Percentiles rank a stretch among this genome's conserved stretches.
phyloP scores from a whole-genome alignment of 2,888 invertebrate genomes.

The Fragum fragum region DNA sequence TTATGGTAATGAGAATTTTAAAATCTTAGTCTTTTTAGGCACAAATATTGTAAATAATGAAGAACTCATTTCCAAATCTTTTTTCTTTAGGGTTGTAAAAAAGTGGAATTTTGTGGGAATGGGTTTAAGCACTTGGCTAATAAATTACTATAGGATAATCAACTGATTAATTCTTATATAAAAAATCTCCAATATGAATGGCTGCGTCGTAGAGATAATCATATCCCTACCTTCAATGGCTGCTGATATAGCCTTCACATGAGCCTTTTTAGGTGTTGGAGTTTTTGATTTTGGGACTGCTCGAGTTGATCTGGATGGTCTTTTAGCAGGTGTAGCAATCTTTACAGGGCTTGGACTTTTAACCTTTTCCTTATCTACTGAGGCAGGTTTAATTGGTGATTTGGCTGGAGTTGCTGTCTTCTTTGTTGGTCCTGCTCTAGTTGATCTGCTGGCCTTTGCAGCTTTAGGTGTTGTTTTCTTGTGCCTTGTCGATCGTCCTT shows the following conservation, averaged over 20 bases:
- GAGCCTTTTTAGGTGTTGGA: constrained; percentile 22
- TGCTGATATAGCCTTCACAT: constrained; percentile 6
- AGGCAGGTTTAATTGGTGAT: constrained; percentile 10
- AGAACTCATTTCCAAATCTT: no score
- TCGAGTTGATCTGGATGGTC: background rate
- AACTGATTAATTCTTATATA: no score
- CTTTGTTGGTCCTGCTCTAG: constrained; percentile 10
- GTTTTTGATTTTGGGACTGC: background rate
- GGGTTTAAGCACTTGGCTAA: no score
- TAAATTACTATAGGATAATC: no score
- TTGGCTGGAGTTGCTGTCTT: constrained; percentile 30
- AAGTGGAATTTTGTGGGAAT: no score
- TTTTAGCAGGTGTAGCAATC: constrained; percentile 6
- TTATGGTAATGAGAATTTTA: no score
- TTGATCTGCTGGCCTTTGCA: constrained; percentile 9
- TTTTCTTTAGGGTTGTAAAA: no score
- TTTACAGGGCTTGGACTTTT: constrained; percentile 14
- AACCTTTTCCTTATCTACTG: constrained; percentile 12
- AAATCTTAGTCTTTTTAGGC: no score
- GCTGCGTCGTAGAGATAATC: no score
- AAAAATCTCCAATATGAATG: no score
- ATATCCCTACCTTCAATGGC: background rate
- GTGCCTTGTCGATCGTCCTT: constrained; percentile 37
- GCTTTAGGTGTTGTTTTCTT: constrained; percentile 48
- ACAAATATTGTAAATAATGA: no score